A percentile compares a stretch with the other conserved stretches of the same genome.
Conservation (phyloP, 2,888 invertebrate genomes). For the Calephelis perditalis region DNA sequence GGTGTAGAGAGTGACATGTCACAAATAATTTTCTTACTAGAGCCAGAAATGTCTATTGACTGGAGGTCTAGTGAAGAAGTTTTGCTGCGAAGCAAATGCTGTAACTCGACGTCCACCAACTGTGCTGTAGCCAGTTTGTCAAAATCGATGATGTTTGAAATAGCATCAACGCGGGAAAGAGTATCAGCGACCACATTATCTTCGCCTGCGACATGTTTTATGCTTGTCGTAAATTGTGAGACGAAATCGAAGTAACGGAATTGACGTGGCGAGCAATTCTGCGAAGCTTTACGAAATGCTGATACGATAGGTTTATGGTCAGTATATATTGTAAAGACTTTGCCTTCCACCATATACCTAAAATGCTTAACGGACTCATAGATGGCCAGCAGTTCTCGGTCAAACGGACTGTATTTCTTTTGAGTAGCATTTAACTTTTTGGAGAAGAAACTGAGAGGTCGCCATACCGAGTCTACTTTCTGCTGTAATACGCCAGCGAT, state of each 20-base stretch:
- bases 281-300: constrained; percentile 32
- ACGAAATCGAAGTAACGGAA: constrained; percentile 40
- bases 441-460: not conserved
- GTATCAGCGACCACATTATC: too few relatives aligned
- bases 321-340: constrained; percentile 30
- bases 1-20: too few relatives aligned
- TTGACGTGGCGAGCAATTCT: constrained; percentile 35
- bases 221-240: constrained; percentile 41
- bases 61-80: too few relatives aligned
- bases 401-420: not conserved
- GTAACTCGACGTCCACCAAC: too few relatives aligned
- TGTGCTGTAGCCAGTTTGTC: too few relatives aligned
- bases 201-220: constrained; percentile 33
- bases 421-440: not conserved
- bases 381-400: not conserved
- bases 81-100: too few relatives aligned
- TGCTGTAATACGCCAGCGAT: not conserved
- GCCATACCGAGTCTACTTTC: not conserved
- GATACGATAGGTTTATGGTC: constrained; percentile 41
- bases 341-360: not conserved
- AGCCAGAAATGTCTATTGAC: too few relatives aligned
- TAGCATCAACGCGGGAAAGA: too few relatives aligned
- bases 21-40: too few relatives aligned
- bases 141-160: too few relatives aligned
- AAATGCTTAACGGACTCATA: not conserved